A percentile compares a stretch with the other conserved stretches of the same genome.
These are phyloP conservation scores for Mormyrus lacerda DNA, from an alignment of 2,113 vertebrate genomes.

Conservation along the genomic window DNA sequence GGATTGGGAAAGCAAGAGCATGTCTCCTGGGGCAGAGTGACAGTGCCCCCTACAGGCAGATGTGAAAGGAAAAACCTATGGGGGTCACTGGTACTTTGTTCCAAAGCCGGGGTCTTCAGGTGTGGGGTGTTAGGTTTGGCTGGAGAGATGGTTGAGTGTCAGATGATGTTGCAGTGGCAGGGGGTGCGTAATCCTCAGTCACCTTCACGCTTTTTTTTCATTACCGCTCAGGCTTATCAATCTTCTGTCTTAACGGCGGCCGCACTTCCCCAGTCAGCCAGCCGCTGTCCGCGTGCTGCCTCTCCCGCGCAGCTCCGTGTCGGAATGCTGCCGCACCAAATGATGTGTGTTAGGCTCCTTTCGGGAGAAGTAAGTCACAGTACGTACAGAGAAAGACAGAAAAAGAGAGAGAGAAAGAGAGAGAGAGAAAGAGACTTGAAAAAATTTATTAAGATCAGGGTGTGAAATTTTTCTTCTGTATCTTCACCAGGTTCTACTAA, in stretches of 20 bases:
- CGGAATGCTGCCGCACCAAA: neutral
- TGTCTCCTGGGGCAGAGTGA: neutral
- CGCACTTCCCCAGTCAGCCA: neutral
- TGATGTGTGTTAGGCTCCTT: neutral
- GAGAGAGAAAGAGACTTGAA: neutral
- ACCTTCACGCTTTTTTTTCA: constrained; percentile 43
- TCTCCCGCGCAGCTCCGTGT: neutral
- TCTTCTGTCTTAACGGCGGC: neutral
- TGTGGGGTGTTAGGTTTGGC: neutral
- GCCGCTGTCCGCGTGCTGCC: neutral
- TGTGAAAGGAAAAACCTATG: neutral
- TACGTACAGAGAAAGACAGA: neutral
- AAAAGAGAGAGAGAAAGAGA: neutral
- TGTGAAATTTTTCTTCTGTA: neutral
- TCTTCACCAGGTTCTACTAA: neutral
- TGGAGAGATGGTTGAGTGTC: constrained; percentile 37
- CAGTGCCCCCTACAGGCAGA: neutral
- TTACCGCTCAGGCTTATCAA: constrained; percentile 19
- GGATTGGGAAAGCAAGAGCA: neutral
- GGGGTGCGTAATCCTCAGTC: constrained; percentile 47
- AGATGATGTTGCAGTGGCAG: constrained; percentile 39
- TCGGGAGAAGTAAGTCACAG: neutral
- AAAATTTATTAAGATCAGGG: neutral
- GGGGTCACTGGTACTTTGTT: neutral
- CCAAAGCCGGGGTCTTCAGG: neutral